Evolutionary conservation across 2,888 invertebrate species (phyloP).

Genomic region (Noctua pronuba): DNA sequence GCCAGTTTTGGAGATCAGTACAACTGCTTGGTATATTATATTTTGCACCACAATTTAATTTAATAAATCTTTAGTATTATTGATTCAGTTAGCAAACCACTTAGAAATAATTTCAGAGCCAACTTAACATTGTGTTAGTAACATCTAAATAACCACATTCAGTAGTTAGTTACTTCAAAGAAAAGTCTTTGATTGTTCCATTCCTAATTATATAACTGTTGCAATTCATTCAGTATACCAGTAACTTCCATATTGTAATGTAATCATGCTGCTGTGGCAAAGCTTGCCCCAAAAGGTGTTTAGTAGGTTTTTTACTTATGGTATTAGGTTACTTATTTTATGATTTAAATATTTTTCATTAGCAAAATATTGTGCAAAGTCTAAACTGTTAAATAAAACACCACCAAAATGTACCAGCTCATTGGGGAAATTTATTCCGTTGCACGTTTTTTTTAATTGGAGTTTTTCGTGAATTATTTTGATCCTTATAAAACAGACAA

Average conservation of each 20-base stretch:
- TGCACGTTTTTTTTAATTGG: not conserved
- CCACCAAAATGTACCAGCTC: not conserved
- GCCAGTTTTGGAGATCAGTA: not conserved
- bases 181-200: not conserved
- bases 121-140: not conserved
- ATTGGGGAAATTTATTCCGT: not conserved
- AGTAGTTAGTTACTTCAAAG: not conserved
- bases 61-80: not conserved
- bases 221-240: not conserved
- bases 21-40: not conserved
- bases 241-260: not conserved
- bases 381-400: not conserved
- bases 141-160: not conserved
- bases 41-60: not conserved
- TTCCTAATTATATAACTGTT: not conserved
- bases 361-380: not conserved
- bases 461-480: not conserved
- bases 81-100: not conserved
- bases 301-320: not conserved
- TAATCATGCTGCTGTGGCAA: not conserved
- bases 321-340: no score
- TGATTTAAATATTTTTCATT: no score
- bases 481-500: not conserved
- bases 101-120: not conserved
- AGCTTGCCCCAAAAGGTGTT: not conserved